These are phyloP conservation scores for Pavo muticus DNA, from an alignment of 2,113 vertebrate species.

Conservation along the genomic window DNA sequence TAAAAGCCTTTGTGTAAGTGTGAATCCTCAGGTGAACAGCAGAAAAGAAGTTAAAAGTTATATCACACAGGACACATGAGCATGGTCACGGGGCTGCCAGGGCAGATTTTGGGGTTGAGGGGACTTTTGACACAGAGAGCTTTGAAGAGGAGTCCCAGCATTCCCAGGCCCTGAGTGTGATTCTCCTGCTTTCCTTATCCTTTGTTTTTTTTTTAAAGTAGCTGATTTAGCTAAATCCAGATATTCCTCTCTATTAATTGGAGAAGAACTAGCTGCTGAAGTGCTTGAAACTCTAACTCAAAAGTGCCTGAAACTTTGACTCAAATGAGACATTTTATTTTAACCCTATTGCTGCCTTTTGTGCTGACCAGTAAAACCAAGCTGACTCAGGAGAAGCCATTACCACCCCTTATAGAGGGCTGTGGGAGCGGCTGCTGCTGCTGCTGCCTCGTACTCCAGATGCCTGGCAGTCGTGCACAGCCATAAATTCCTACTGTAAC, in stretches of 20 bases:
- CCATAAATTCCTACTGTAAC: background rate
- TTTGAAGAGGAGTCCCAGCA: background rate
- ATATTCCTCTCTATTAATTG: background rate
- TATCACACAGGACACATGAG: rapidly evolving
- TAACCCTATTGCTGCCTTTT: background rate
- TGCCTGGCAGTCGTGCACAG: background rate
- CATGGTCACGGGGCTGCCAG: background rate
- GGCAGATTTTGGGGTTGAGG: background rate
- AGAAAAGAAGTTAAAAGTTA: background rate
- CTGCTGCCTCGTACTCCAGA: background rate
- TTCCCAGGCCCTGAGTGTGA: background rate
- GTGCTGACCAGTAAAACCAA: background rate
- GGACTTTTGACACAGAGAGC: background rate
- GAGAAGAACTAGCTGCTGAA: background rate
- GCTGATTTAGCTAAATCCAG: background rate
- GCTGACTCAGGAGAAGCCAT: background rate
- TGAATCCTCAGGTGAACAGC: background rate
- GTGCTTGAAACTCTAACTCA: background rate
- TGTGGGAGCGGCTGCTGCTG: background rate
- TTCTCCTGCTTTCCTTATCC: background rate
- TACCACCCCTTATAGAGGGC: background rate
- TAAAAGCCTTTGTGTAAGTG: background rate
- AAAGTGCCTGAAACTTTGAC: background rate
- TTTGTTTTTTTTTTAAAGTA: background rate
- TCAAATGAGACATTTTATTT: rapidly evolving